Evolutionary conservation across 2,797 vertebrate species (phyloP), one percentile per base, ranked within the genome.

Genomic region (Liasis olivaceus): DNA sequence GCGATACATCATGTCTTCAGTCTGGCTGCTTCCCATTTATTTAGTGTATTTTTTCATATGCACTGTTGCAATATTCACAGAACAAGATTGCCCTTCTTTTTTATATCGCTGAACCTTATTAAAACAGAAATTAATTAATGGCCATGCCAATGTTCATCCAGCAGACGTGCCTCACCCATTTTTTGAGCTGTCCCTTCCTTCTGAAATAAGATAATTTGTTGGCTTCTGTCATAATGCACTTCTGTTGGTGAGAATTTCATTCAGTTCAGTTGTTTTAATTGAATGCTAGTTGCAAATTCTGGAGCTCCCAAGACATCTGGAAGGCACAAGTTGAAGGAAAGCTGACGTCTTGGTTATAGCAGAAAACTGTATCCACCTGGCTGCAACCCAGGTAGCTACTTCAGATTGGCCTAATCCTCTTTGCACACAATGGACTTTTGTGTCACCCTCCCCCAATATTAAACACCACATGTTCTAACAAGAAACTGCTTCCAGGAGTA

Each of bases 1-100:
- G 47, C 77, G 59, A 87, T 77, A 90, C 58, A 87, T 92, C 63
- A n/a, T 90, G 58, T 66, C 64, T 93, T 90, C 89, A 88, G 3
- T 63, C n/a, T 84, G 86, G 31, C 56, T 42, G 17, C 15, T 59
- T 88, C 17, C 59, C 51, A 84, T 81, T 88, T 88, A 60, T 91
- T 88, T 63, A 56, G 66, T 81, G 59, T 63, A 24, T 89, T 81
- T 47, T 20, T 59, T 58, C n/a, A 31, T 54, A 63, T 12, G 77
- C 72, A 64, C 20, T 84, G 4, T 17, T 85, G 47, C 56, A 89
- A 89, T 89, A 89, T 89, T 89, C 22, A 85, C 77, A 89, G 69
- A 89, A 81, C 58, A 92, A 72, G 88, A 24, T 8, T 84, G 15
- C 59, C 56, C 28, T 59, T 62, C 36, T 59, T 58, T 59, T 58